These are phyloP conservation scores for Podiceps cristatus DNA, from an alignment of 2,113 vertebrate species.

Conservation along the genomic window DNA sequence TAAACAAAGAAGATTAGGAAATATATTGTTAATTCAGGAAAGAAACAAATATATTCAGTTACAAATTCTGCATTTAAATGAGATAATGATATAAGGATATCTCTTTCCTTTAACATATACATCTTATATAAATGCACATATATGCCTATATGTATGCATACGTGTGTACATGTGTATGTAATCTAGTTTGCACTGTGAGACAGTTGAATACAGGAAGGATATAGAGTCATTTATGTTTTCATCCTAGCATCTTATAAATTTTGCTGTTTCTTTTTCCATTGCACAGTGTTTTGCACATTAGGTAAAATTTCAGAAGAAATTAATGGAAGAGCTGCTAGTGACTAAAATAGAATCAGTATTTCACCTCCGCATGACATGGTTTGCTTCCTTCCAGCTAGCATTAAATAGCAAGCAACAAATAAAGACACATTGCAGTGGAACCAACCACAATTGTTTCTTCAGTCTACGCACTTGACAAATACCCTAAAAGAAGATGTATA, in stretches of 20 bases:
- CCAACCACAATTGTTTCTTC: slow-evolving; percentile 66
- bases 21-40: background rate
- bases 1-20: background rate
- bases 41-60: background rate
- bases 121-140: background rate
- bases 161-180: background rate
- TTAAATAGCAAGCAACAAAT: slow-evolving; percentile 71
- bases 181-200: background rate
- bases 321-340: slow-evolving; percentile 24
- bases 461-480: slow-evolving; percentile 70
- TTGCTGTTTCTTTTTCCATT: background rate
- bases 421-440: slow-evolving; percentile 69
- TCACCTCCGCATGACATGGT: background rate
- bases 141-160: background rate
- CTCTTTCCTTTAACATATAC: background rate
- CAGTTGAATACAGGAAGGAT: background rate
- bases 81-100: background rate
- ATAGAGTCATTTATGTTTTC: background rate
- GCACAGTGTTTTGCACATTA: background rate
- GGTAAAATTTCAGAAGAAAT: slow-evolving; percentile 38
- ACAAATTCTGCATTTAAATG: background rate
- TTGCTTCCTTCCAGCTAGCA: slow-evolving; percentile 46
- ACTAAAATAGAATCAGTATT: slow-evolving; percentile 33
- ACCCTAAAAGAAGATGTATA: slow-evolving; percentile 73
- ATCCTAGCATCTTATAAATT: background rate